Conservation (phyloP, 2,797 vertebrate species). For the Ibycter americanus region DNA sequence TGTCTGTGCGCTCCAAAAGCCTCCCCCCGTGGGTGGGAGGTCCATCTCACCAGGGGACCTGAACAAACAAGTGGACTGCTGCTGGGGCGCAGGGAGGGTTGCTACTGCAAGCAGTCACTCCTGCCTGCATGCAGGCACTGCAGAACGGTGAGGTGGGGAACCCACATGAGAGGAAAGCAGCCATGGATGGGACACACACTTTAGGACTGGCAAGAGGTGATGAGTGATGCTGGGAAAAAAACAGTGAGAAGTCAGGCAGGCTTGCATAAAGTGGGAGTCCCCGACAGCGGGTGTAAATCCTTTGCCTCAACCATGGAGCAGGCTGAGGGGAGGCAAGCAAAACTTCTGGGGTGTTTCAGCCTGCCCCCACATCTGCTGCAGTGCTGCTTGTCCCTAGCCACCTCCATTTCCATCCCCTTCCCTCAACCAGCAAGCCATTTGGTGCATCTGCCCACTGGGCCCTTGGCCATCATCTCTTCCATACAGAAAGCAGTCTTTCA, state of each 20-base stretch:
- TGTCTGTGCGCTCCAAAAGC: background rate
- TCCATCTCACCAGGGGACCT: background rate
- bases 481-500: background rate
- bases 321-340: background rate
- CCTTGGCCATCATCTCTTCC: background rate
- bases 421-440: background rate
- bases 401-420: background rate
- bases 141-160: background rate
- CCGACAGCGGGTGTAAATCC: background rate
- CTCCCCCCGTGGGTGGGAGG: no score
- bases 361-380: background rate
- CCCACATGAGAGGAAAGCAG: rapidly evolving
- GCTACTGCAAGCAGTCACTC: background rate
- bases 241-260: background rate
- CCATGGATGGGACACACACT: rapidly evolving
- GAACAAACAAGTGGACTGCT: background rate
- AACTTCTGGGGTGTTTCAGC: background rate
- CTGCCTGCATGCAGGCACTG: rapidly evolving
- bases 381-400: background rate
- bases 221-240: background rate
- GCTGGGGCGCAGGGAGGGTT: background rate
- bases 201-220: background rate
- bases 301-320: background rate
- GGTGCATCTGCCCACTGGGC: background rate
- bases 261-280: background rate